Evolutionary conservation across 1,140 invertebrate genomes (phyloP).

Genomic region (Physella acuta): DNA sequence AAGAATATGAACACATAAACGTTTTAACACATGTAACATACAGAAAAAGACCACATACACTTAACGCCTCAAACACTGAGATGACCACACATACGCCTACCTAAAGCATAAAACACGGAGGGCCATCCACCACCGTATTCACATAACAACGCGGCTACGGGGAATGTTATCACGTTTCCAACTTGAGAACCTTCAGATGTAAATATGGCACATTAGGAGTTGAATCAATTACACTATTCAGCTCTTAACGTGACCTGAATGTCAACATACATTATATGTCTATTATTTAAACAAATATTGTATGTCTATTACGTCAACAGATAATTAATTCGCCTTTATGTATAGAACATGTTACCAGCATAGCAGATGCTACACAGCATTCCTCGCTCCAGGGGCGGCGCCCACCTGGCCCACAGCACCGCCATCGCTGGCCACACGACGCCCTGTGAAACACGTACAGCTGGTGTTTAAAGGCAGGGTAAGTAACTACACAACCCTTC

Average conservation of each 20-base stretch:
- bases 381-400: constrained; percentile 49
- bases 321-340: too few species aligned
- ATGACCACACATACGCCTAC: too few species aligned
- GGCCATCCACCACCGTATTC: constrained; percentile 72
- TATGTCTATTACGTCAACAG: too few species aligned
- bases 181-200: constrained; percentile 42
- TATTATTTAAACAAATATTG: neutral
- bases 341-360: too few species aligned
- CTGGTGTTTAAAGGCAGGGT: too few species aligned
- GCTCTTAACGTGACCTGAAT: neutral
- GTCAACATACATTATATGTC: neutral
- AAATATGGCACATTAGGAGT: neutral
- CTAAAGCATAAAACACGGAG: constrained; percentile 85
- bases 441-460: constrained; percentile 70
- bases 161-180: constrained; percentile 54
- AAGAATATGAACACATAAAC: too few species aligned
- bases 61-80: too few species aligned
- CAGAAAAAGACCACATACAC: too few species aligned
- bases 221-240: neutral
- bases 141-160: constrained; percentile 53
- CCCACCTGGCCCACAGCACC: constrained; percentile 65
- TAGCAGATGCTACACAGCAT: constrained; percentile 43
- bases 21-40: too few species aligned
- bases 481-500: too few species aligned
- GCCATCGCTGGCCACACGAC: constrained; percentile 86